Evolutionary conservation across 2,113 vertebrate genomes (phyloP).

Genomic region (Onychorhynchus coronatus): DNA sequence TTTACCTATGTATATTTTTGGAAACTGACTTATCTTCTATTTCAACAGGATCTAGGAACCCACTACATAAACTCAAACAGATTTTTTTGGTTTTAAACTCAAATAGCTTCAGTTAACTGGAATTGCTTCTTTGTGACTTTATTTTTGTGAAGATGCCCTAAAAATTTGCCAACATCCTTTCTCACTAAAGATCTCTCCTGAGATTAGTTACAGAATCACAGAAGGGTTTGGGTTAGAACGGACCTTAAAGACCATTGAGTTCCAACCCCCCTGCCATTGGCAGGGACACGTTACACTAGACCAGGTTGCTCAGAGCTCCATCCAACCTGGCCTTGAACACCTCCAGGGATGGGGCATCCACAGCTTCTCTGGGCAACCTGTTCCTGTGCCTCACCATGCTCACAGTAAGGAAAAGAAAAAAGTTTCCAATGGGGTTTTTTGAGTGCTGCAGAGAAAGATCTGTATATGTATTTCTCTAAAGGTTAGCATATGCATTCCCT

Average conservation of each 20-base stretch:
- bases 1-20: background rate
- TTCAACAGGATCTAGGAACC: background rate
- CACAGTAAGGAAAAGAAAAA: background rate
- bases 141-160: background rate
- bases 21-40: background rate
- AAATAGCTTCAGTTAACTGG: background rate
- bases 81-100: background rate
- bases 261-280: background rate
- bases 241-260: background rate
- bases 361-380: background rate
- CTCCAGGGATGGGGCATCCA: background rate
- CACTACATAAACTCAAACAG: background rate
- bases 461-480: background rate
- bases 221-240: background rate
- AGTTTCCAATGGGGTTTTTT: background rate
- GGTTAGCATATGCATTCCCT: background rate
- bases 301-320: background rate
- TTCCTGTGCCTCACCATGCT: background rate
- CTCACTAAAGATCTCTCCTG: background rate
- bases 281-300: too few relatives aligned
- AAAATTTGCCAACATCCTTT: background rate
- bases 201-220: background rate
- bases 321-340: background rate
- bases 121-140: background rate
- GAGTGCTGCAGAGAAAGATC: background rate